Conservation (phyloP, 2,113 vertebrate species). For the Tupaia chinensis region DNA sequence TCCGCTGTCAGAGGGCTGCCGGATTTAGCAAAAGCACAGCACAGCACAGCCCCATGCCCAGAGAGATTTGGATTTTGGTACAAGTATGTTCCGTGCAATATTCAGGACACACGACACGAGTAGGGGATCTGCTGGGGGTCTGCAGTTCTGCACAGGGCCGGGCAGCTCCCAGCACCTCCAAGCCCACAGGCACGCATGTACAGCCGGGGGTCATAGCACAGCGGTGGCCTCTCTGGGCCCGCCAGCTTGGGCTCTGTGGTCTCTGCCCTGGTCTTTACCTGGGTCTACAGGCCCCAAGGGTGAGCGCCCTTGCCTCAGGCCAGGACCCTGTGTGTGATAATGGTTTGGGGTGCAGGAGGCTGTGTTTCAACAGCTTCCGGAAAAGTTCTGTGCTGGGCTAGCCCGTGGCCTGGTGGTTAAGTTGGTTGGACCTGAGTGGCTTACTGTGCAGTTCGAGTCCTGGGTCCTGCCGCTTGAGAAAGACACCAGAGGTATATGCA, state of each 20-base stretch:
- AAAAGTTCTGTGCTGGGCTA: background rate
- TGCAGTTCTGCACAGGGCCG: too few relatives aligned
- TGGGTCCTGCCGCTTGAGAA: too few relatives aligned
- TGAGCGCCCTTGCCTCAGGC: fast-evolving
- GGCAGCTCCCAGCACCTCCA: too few relatives aligned
- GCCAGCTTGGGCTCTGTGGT: fast-evolving
- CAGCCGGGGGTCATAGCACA: fast-evolving
- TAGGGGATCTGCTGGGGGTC: too few relatives aligned
- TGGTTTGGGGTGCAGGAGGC: background rate
- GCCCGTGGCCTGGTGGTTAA: too few relatives aligned
- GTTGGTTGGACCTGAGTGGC: too few relatives aligned
- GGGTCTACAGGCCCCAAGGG: background rate
- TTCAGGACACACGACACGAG: fast-evolving
- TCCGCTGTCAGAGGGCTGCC: background rate
- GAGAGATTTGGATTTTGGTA: fast-evolving
- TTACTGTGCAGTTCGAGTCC: too few relatives aligned
- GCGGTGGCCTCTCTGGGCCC: fast-evolving
- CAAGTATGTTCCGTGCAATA: fast-evolving
- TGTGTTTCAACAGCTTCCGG: background rate
- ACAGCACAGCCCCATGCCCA: fast-evolving
- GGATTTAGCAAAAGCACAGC: background rate
- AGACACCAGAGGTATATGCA: too few relatives aligned
- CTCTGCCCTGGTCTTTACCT: fast-evolving
- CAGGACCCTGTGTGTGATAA: fast-evolving
- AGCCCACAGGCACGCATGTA: background rate